Evolutionary conservation across 2,113 vertebrate genomes (phyloP), one percentile per base, ranked within the genome.

Genomic region (Fulica atra): DNA sequence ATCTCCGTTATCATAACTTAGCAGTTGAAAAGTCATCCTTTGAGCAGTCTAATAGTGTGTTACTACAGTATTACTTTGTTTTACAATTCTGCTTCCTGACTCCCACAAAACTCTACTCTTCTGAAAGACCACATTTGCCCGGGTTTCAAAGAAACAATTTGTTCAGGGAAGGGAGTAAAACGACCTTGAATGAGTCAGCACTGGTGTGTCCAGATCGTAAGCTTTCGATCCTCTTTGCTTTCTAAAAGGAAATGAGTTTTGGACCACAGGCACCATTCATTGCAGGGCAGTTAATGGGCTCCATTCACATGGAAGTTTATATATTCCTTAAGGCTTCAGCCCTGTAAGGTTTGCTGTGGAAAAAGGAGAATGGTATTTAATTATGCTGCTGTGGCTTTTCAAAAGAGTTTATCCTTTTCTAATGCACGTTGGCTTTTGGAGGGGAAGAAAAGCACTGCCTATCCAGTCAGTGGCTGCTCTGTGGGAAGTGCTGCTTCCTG

Each of bases 291-390:
- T 96, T 97, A 94, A 96, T 95, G 89, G 94, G 59, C 93, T 93
- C 35, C 93, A 88, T 96, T 96, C 93, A 96, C 74, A 93, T 80
- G 28, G 95, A 96, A 97, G 95, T 96, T 97, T 93, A 83, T 86
- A 33, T 92, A 56, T 95, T 94, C 93, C 95, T 96, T 86, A 70
- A 91, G 94, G 94, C 23, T 92, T 81, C 70, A 76, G 61, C 24
- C 81, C 15, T 84, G 21, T 81, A 51, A 64, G 76, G 64, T 93
- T 94, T 90, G 86, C 42, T 88, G 86, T 93, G 89, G 91, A 61
- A 92, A 96, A 93, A 73, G 77, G 60, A 92, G 85, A 93, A 61
- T 36, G 89, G 61, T 71, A 65, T 95, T 95, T 94, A 93, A 95
- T 95, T 70, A 81, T 44, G 70, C 26, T 82, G 20, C 61, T 95